A percentile compares a stretch with the other conserved stretches of the same genome.
Conservation (phyloP, 2,888 invertebrate species). For the Ichneumon xanthorius region DNA sequence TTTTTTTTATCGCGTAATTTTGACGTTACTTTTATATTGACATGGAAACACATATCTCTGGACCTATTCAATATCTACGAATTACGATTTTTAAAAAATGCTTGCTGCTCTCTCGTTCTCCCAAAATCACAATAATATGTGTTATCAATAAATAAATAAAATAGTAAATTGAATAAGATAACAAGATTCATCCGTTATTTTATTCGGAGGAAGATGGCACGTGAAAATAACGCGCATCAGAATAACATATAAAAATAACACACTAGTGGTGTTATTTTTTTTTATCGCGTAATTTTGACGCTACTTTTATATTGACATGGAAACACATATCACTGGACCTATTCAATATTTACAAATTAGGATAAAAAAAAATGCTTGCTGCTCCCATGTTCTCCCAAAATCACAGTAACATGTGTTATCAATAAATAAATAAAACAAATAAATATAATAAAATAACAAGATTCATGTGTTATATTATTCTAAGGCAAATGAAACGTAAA, state of each 20-base stretch:
- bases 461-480: neutral
- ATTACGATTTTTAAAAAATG: conserved; percentile 27
- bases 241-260: no score
- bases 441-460: neutral
- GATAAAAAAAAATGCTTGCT: conserved; percentile 31
- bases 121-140: conserved; percentile 5
- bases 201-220: neutral
- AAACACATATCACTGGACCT: neutral
- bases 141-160: neutral
- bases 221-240: no score
- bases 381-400: neutral
- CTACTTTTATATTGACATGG: no score
- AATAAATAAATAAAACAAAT: neutral
- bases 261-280: neutral
- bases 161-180: no score
- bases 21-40: no score
- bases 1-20: neutral
- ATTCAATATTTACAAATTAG: no score
- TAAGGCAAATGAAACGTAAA: no score
- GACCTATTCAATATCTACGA: no score
- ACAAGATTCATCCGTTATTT: neutral
- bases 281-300: neutral
- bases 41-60: neutral
- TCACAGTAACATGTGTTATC: neutral
- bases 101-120: neutral